Evolutionary conservation across 92 coral and sea anemone genomes (phyloP).

Genomic region (Parazoanthus atlanticus): DNA sequence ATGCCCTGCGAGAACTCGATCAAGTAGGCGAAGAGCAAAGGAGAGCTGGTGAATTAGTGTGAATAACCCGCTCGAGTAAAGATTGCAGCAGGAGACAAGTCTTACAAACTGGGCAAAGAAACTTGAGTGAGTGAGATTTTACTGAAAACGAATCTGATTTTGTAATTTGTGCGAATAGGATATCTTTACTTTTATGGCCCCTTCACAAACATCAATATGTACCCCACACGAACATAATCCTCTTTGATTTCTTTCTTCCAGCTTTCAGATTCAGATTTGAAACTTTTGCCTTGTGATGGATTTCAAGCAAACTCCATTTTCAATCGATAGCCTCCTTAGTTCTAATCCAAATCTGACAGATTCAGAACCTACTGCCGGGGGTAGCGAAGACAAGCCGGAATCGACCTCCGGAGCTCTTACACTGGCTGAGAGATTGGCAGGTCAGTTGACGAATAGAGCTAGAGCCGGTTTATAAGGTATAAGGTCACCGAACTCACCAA

Average conservation of each 20-base stretch:
- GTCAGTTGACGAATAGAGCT: constrained; percentile 7
- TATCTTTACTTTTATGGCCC: background rate
- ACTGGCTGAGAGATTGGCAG: constrained; percentile 48
- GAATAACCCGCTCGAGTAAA: background rate
- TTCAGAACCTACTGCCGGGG: background rate
- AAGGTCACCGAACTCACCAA: background rate
- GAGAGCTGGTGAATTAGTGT: background rate
- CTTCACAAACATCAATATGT: background rate
- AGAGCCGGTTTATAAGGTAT: background rate
- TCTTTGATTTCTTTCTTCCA: constrained; percentile 5
- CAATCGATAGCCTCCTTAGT: constrained; percentile 22
- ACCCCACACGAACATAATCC: constrained; percentile 3
- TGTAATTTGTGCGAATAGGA: background rate
- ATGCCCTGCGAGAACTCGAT: background rate
- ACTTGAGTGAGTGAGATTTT: background rate
- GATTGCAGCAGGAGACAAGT: background rate
- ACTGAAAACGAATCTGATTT: background rate
- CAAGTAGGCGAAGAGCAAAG: background rate
- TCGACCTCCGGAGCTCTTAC: constrained; percentile 35
- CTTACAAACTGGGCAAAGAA: background rate
- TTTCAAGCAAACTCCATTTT: constrained; percentile 18
- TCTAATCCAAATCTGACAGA: background rate
- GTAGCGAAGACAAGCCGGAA: background rate
- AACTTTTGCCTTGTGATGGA: constrained; percentile 8
- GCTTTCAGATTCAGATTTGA: background rate